These are phyloP conservation scores for Chaetodon trifasciatus DNA, from an alignment of 2,797 vertebrate species.

Conservation along the genomic window DNA sequence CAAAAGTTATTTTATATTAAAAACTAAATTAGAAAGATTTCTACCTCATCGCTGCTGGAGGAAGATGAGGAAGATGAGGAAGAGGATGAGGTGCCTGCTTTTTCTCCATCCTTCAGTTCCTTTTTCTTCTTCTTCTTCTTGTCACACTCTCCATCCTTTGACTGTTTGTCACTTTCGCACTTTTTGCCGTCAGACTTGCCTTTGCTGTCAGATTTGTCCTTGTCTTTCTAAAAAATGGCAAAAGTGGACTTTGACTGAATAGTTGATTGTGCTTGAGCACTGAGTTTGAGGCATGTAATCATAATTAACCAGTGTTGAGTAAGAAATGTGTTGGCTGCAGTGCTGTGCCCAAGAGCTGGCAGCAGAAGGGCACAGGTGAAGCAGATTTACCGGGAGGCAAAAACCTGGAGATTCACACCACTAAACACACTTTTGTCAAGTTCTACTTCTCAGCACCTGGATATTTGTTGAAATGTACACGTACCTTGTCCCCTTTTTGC, in stretches of 20 bases:
- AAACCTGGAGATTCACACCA: neutral
- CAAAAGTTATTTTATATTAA: neutral
- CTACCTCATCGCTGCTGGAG: slow-evolving; percentile 65
- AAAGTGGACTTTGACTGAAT: neutral
- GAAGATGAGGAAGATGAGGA: slow-evolving; percentile 63
- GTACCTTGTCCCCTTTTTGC: slow-evolving; percentile 55
- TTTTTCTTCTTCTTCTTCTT: slow-evolving; percentile 22
- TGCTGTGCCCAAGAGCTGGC: neutral
- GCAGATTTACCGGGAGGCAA: neutral
- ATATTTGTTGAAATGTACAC: neutral
- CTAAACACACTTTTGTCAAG: neutral
- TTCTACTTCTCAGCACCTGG: neutral
- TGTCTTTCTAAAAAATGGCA: slow-evolving; percentile 5
- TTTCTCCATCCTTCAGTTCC: slow-evolving; percentile 21
- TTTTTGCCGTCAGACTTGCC: neutral
- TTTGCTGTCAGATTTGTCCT: slow-evolving; percentile 15
- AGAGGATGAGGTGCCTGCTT: slow-evolving; percentile 1
- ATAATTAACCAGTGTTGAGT: neutral
- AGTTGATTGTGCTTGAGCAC: too few species aligned
- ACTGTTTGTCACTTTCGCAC: neutral
- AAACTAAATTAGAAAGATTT: neutral
- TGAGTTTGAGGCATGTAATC: neutral
- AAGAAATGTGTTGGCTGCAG: neutral
- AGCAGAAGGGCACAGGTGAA: neutral
- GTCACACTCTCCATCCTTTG: neutral